Percentiles rank a stretch among this genome's conserved stretches.
Conservation (phyloP, 2,888 invertebrate genomes). For the Nezara viridula region DNA sequence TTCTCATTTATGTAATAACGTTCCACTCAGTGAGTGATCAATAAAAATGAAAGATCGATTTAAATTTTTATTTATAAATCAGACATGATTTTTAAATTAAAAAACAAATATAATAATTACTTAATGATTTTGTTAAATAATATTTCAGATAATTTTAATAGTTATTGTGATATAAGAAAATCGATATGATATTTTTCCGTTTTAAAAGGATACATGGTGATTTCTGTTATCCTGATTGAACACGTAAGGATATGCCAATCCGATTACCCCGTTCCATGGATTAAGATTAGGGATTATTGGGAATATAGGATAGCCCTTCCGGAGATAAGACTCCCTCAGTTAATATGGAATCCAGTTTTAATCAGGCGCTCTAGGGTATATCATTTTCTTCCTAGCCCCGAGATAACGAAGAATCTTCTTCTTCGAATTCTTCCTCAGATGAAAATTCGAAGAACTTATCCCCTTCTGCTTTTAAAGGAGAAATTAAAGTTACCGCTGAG, state of each 20-base stretch:
- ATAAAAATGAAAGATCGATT: no score
- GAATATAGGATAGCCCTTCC: not conserved
- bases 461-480: not conserved
- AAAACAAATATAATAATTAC: no score
- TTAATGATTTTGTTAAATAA: no score
- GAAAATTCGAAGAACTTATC: not conserved
- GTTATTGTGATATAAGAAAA: not conserved
- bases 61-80: no score
- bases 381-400: not conserved
- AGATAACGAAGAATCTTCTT: constrained; percentile 14
- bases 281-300: constrained; percentile 29
- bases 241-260: constrained; percentile 26
- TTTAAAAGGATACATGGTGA: constrained; percentile 7
- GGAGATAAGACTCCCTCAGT: not conserved
- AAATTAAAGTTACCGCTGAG: not conserved
- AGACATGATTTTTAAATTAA: no score
- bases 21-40: no score
- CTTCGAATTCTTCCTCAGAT: not conserved
- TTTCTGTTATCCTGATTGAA: constrained; percentile 30
- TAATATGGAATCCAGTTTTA: constrained; percentile 31
- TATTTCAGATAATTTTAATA: no score
- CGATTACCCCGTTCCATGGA: not conserved
- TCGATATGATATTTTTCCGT: not conserved
- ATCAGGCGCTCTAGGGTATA: constrained; percentile 7
- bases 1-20: no score